phyloP scores from a whole-genome alignment of 1,140 invertebrate species.

The Aphaenogaster rudis region DNA sequence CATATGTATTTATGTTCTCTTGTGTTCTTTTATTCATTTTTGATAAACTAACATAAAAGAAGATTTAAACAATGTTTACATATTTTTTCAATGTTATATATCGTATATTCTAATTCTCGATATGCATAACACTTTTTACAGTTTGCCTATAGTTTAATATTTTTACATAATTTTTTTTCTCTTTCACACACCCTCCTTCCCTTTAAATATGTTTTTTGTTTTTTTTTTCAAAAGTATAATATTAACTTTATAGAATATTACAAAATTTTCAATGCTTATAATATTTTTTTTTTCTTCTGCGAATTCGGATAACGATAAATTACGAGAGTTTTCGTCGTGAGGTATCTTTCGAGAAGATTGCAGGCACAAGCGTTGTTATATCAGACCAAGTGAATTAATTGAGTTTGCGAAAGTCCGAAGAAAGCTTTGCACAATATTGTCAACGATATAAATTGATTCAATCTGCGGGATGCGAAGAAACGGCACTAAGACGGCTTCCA shows the following conservation, averaged over 20 bases:
- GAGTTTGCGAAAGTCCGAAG: conserved; percentile 47
- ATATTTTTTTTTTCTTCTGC: background rate
- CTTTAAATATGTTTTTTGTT: background rate
- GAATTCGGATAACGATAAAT: conserved; percentile 16
- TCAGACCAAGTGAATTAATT: conserved; percentile 39
- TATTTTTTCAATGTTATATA: conserved; percentile 7
- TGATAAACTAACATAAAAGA: background rate
- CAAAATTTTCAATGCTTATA: background rate
- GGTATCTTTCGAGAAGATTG: background rate
- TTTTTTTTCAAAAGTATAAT: background rate
- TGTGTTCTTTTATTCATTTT: background rate
- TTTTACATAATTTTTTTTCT: background rate
- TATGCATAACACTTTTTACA: background rate
- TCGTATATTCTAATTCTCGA: background rate
- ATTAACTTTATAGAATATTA: background rate
- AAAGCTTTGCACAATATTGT: conserved; percentile 42
- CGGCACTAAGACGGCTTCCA: conserved; percentile 30
- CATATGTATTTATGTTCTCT: background rate
- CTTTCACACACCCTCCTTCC: background rate
- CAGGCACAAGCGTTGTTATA: background rate
- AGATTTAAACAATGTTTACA: background rate
- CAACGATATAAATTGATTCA: conserved; percentile 68
- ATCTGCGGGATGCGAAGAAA: conserved; percentile 56
- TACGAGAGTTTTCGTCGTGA: background rate
- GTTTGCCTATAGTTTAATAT: background rate